These are phyloP conservation scores for Nephila pilipes DNA, from an alignment of 1,140 invertebrate genomes.

Conservation along the genomic window DNA sequence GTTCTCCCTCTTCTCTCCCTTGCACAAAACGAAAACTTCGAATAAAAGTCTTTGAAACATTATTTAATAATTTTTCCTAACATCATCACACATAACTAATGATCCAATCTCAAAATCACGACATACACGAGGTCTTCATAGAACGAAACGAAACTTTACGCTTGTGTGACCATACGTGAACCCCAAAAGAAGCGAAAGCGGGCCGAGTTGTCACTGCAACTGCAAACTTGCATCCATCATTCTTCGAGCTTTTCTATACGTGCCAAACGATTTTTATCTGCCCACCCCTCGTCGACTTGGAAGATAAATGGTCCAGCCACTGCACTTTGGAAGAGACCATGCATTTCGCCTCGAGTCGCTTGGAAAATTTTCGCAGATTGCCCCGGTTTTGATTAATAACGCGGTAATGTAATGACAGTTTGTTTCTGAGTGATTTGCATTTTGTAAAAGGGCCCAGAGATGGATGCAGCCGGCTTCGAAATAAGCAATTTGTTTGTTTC, in stretches of 20 bases:
- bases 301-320: constrained; percentile 68
- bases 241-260: constrained; percentile 48
- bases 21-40: neutral
- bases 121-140: constrained; percentile 55
- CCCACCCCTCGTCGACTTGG: constrained; percentile 17
- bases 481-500: constrained; percentile 51
- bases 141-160: constrained; percentile 34
- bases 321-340: constrained; percentile 13
- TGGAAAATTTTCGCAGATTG: constrained; percentile 65
- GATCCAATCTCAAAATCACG: neutral
- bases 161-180: constrained; percentile 48
- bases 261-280: constrained; percentile 73
- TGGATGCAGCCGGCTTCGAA: neutral
- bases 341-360: neutral
- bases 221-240: constrained; percentile 63
- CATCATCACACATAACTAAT: constrained; percentile 62
- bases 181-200: neutral
- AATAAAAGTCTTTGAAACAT: neutral
- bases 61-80: constrained; percentile 53
- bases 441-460: neutral
- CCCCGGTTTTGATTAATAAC: constrained; percentile 65
- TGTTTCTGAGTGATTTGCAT: constrained; percentile 69
- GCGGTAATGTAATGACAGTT: constrained; percentile 69
- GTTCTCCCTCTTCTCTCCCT: neutral
- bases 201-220: constrained; percentile 50